Evolutionary conservation across 1,140 invertebrate species (phyloP).

Genomic region (Thaumetopoea pityocampa): DNA sequence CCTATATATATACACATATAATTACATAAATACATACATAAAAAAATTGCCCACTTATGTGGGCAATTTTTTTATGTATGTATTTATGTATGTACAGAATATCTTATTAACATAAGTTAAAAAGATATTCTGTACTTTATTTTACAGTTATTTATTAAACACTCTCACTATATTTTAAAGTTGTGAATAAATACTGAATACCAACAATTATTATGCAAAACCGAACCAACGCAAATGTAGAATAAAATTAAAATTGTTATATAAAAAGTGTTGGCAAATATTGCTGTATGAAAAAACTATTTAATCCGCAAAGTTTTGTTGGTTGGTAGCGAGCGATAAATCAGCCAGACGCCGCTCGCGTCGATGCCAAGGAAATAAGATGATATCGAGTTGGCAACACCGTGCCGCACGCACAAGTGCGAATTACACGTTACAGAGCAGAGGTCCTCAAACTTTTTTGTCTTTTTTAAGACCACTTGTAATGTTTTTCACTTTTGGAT

Average conservation of each 20-base stretch:
- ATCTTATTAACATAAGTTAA: too few species aligned
- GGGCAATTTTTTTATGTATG: too few species aligned
- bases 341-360: constrained; percentile 49
- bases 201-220: constrained; percentile 8
- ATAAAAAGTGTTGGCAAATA: constrained; percentile 65
- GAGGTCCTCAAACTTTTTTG: too few species aligned
- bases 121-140: too few species aligned
- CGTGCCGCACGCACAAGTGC: too few species aligned
- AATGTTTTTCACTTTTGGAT: too few species aligned
- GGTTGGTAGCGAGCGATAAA: constrained; percentile 64
- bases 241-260: constrained; percentile 7
- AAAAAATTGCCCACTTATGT: too few species aligned
- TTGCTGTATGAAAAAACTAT: constrained; percentile 70
- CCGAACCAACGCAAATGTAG: constrained; percentile 10
- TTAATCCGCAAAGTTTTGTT: constrained; percentile 72
- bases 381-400: constrained; percentile 66
- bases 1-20: too few species aligned
- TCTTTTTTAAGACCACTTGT: too few species aligned
- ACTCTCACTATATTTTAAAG: constrained; percentile 1
- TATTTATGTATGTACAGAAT: too few species aligned
- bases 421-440: too few species aligned
- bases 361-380: constrained; percentile 73
- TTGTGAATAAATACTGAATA: constrained; percentile 9
- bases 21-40: too few species aligned
- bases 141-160: constrained; percentile 16